Conservation (phyloP, 2,113 vertebrate species). For the Oreochromis niloticus region DNA sequence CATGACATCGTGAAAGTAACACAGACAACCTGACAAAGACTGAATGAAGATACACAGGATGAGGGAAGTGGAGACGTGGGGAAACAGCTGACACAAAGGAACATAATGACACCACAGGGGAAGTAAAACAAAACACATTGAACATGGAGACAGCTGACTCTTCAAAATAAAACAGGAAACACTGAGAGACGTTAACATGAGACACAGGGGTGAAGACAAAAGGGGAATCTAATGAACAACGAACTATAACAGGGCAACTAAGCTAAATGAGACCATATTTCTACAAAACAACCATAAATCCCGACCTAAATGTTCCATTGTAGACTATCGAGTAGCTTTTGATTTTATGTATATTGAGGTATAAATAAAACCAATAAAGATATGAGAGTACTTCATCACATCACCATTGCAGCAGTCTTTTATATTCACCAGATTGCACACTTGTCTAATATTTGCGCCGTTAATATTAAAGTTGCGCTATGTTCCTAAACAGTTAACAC, state of each 20-base stretch:
- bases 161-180: background rate
- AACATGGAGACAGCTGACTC: background rate
- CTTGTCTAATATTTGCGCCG: background rate
- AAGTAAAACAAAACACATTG: background rate
- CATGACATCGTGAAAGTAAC: background rate
- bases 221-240: background rate
- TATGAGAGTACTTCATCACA: background rate
- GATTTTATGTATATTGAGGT: background rate
- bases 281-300: background rate
- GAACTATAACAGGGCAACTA: background rate
- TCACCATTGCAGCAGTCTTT: background rate
- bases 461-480: background rate
- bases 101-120: background rate
- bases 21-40: background rate
- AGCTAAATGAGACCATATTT: background rate
- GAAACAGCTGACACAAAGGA: background rate
- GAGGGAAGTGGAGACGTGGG: background rate
- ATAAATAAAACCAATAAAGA: background rate
- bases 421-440: background rate
- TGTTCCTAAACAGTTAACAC: background rate
- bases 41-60: background rate
- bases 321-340: background rate
- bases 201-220: background rate
- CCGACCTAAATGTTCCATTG: background rate
- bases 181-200: rapidly evolving